phyloP scores from a whole-genome alignment of 2,888 invertebrate genomes.

The Trachelus stipa region DNA sequence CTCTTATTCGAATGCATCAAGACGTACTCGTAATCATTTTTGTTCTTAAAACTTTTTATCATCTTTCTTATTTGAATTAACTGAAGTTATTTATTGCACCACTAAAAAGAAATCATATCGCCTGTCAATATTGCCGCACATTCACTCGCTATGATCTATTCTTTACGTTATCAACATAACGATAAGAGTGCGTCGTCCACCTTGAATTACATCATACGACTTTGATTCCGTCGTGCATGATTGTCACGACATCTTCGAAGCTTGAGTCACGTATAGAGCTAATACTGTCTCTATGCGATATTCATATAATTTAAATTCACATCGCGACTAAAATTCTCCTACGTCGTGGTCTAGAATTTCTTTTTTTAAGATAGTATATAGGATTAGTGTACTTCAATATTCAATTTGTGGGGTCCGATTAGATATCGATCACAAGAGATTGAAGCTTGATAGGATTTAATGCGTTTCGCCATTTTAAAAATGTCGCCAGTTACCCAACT shows the following conservation, averaged over 20 bases:
- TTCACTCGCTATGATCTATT: not conserved
- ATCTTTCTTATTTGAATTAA: not conserved
- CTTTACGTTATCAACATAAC: not conserved
- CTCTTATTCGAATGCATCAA: not conserved
- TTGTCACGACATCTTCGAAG: too few relatives aligned
- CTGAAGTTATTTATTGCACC: not conserved
- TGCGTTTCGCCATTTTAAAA: not conserved
- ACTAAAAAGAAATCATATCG: not conserved
- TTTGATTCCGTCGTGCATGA: not conserved
- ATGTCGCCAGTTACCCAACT: not conserved
- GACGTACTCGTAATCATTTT: not conserved
- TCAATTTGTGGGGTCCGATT: too few relatives aligned
- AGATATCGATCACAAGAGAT: not conserved
- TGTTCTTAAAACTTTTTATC: not conserved
- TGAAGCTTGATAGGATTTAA: not conserved
- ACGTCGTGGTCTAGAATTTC: not conserved
- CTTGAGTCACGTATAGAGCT: not conserved
- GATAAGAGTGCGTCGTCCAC: not conserved
- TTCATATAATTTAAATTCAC: not conserved
- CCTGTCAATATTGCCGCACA: not conserved
- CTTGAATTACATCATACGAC: not conserved
- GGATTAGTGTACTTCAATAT: not conserved
- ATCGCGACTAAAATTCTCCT: not conserved
- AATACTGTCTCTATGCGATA: not conserved
- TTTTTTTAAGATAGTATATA: not conserved